Conservation (phyloP, 2,888 invertebrate species). For the Cancer borealis region DNA sequence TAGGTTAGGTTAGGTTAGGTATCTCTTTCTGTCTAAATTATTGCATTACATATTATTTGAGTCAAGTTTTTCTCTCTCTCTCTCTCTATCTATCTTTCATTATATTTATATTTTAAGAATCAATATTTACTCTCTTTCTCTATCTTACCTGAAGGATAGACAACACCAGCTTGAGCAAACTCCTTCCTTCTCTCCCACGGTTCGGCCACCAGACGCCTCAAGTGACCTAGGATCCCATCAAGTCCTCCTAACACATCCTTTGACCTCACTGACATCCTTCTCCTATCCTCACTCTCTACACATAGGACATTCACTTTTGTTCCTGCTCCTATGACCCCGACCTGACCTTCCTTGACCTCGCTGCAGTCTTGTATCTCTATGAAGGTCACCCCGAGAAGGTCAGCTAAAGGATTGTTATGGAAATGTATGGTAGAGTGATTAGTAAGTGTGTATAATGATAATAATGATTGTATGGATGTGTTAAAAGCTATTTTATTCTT, state of each 20-base stretch:
- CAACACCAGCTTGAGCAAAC: constrained; percentile 53
- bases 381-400: constrained; percentile 58
- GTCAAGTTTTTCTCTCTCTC: too few species aligned
- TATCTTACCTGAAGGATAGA: constrained; percentile 68
- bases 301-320: constrained; percentile 54
- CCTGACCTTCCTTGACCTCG: background rate
- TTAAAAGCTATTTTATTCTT: constrained; percentile 48
- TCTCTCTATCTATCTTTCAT: too few species aligned
- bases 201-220: constrained; percentile 56
- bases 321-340: constrained; percentile 33
- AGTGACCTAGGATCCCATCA: constrained; percentile 59
- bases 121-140: too few species aligned
- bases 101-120: too few species aligned
- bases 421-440: constrained; percentile 49
- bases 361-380: constrained; percentile 28
- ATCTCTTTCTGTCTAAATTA: too few species aligned
- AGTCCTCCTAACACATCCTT: constrained; percentile 65
- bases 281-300: constrained; percentile 69
- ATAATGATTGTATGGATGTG: constrained; percentile 16
- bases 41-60: too few species aligned
- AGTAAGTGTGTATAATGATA: constrained; percentile 56
- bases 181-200: constrained; percentile 63
- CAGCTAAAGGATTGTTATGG: constrained; percentile 62
- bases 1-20: too few species aligned
- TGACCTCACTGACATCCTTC: constrained; percentile 1